phyloP scores from a whole-genome alignment of 2,888 invertebrate genomes.

The Chydorus sphaericus region DNA sequence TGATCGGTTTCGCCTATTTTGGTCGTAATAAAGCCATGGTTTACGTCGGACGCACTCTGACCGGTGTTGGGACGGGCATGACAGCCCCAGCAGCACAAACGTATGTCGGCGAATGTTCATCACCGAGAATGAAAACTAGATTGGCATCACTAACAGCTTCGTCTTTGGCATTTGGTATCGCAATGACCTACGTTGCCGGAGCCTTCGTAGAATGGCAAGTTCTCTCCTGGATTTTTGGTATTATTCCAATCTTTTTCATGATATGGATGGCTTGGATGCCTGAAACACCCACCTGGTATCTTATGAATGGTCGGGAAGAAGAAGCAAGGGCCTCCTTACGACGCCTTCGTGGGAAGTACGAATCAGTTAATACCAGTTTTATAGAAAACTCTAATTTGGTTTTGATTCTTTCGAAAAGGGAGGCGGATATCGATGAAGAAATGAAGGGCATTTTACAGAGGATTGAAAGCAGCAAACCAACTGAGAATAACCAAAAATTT shows the following conservation, averaged over 20 bases:
- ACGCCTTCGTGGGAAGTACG: conserved; percentile 58
- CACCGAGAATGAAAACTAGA: conserved; percentile 13
- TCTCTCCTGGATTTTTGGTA: conserved; percentile 61
- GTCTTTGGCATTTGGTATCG: conserved; percentile 36
- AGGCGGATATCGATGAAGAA: too few relatives aligned
- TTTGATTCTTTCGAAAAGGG: too few relatives aligned
- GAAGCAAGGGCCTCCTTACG: conserved; percentile 60
- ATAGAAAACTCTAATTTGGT: too few relatives aligned
- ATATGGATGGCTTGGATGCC: conserved; percentile 67
- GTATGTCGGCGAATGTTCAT: conserved; percentile 17
- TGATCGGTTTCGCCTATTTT: conserved; percentile 12
- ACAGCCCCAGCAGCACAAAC: conserved; percentile 16
- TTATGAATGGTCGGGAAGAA: conserved; percentile 57
- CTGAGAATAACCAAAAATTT: too few relatives aligned
- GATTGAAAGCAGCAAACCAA: too few relatives aligned
- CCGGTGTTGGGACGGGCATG: conserved; percentile 14
- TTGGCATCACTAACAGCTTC: conserved; percentile 16
- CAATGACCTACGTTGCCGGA: conserved; percentile 64
- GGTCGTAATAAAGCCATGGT: conserved; percentile 8
- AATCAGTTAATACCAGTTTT: neutral
- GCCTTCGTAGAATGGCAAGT: conserved; percentile 61
- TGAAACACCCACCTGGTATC: conserved; percentile 84
- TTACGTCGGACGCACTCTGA: conserved; percentile 16
- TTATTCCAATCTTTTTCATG: conserved; percentile 60
- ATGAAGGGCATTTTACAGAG: too few relatives aligned